phyloP scores from a whole-genome alignment of 2,888 invertebrate species.

The Cataglyphis albicans region DNA sequence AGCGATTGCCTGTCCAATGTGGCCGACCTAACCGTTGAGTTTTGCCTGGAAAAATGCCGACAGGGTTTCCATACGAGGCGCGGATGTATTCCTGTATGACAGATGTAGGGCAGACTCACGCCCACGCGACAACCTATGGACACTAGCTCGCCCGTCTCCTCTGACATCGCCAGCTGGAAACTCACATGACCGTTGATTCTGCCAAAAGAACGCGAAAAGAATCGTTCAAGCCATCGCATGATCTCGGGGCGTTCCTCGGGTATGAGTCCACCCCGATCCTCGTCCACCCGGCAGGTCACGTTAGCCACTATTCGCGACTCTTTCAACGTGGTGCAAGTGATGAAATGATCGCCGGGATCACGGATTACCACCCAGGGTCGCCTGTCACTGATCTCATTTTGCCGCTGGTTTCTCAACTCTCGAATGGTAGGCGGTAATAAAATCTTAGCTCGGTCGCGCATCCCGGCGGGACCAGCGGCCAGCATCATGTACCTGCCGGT shows the following conservation, averaged over 20 bases:
- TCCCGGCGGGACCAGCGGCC: slow-evolving; percentile 91
- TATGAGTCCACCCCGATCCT: slow-evolving; percentile 89
- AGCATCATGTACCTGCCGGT: slow-evolving; percentile 90
- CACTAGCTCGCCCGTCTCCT: slow-evolving; percentile 87
- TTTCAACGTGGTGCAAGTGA: slow-evolving; percentile 94
- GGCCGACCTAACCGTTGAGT: slow-evolving; percentile 86
- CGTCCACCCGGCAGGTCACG: slow-evolving; percentile 92
- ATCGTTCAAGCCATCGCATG: slow-evolving; percentile 91
- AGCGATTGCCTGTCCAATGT: slow-evolving; percentile 57
- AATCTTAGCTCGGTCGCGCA: slow-evolving; percentile 91
- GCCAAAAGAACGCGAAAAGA: slow-evolving; percentile 89
- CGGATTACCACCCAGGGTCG: slow-evolving; percentile 93
- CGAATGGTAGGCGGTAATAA: slow-evolving; percentile 89
- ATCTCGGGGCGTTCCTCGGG: slow-evolving; percentile 90
- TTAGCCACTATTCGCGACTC: slow-evolving; percentile 93
- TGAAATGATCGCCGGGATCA: slow-evolving; percentile 91
- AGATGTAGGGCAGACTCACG: slow-evolving; percentile 93
- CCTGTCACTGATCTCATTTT: slow-evolving; percentile 90
- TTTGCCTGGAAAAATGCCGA: slow-evolving; percentile 88
- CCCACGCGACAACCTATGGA: slow-evolving; percentile 92
- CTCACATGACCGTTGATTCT: slow-evolving; percentile 93
- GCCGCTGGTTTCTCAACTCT: slow-evolving; percentile 88
- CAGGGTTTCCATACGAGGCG: slow-evolving; percentile 89
- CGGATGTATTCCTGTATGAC: slow-evolving; percentile 91
- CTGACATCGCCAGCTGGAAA: slow-evolving; percentile 91